phyloP scores from a whole-genome alignment of 2,113 vertebrate species.

The Macrotus californicus region DNA sequence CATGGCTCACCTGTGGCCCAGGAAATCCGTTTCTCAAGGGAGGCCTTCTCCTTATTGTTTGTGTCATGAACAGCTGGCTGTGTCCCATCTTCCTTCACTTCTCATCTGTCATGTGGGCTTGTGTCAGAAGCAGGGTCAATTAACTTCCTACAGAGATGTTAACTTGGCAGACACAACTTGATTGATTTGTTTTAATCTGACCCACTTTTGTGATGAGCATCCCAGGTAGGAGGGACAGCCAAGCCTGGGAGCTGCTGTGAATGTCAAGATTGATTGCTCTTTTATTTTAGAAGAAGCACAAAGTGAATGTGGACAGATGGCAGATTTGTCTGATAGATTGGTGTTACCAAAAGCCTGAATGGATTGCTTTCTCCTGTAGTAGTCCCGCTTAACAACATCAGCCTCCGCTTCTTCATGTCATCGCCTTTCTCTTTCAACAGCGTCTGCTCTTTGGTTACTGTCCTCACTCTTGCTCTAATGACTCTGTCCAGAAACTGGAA shows the following conservation, averaged over 20 bases:
- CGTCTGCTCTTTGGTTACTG: neutral
- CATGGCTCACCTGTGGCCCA: neutral
- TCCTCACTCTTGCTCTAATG: neutral
- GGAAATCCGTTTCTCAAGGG: conserved; percentile 29
- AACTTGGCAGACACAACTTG: conserved; percentile 55
- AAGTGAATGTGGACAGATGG: conserved; percentile 29
- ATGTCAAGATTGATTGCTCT: conserved; percentile 51
- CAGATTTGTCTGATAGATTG: conserved; percentile 39
- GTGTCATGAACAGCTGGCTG: neutral
- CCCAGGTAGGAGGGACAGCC: conserved; percentile 30
- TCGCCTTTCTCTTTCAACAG: neutral
- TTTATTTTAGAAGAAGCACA: conserved; percentile 51
- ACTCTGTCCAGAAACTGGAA: neutral
- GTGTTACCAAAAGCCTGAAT: neutral
- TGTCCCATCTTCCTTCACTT: neutral
- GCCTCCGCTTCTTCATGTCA: neutral
- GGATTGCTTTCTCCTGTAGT: neutral
- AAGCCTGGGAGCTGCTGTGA: neutral
- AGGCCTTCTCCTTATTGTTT: conserved; percentile 19
- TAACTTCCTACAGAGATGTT: conserved; percentile 67
- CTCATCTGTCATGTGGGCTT: conserved; percentile 61
- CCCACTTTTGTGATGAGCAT: conserved; percentile 33
- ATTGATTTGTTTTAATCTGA: conserved; percentile 66
- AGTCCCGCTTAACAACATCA: neutral
- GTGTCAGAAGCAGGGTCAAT: conserved; percentile 58